A percentile compares a stretch with the other conserved stretches of the same genome.
phyloP scores from a whole-genome alignment of 2,113 vertebrate genomes.

The Sula dactylatra region DNA sequence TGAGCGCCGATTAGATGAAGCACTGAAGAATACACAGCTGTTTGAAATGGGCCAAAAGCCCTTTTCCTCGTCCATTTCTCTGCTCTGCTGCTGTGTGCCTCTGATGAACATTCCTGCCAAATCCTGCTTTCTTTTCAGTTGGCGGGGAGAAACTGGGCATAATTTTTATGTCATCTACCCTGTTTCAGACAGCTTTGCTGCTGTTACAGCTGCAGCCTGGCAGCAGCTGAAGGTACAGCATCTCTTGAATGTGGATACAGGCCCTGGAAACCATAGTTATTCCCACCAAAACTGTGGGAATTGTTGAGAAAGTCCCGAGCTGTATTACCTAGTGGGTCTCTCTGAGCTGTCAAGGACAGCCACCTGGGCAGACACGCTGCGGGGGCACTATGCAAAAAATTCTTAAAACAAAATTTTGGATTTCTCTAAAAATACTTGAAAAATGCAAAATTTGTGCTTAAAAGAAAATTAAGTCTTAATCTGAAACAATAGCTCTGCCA shows the following conservation, averaged over 20 bases:
- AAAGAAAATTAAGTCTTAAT: background rate
- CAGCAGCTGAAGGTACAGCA: background rate
- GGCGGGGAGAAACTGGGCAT: rapidly evolving
- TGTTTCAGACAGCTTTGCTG: background rate
- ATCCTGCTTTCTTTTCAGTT: background rate
- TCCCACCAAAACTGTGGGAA: background rate
- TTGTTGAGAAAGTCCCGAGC: background rate
- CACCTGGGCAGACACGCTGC: background rate
- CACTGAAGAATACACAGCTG: background rate
- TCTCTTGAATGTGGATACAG: background rate
- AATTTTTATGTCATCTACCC: background rate
- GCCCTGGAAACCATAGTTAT: background rate
- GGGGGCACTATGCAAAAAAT: background rate
- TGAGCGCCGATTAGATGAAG: background rate
- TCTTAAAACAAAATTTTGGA: background rate
- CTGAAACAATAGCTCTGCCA: background rate
- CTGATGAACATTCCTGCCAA: background rate
- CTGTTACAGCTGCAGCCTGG: background rate
- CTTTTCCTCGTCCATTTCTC: background rate
- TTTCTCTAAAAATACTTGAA: background rate
- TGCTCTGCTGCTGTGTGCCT: background rate
- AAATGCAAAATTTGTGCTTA: background rate
- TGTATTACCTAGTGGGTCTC: background rate
- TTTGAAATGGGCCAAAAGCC: background rate
- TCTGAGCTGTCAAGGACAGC: background rate